Percentiles rank a stretch among this genome's conserved stretches.
Evolutionary conservation across 2,888 invertebrate genomes (phyloP).

Genomic region (Zygogramma bicolorata): DNA sequence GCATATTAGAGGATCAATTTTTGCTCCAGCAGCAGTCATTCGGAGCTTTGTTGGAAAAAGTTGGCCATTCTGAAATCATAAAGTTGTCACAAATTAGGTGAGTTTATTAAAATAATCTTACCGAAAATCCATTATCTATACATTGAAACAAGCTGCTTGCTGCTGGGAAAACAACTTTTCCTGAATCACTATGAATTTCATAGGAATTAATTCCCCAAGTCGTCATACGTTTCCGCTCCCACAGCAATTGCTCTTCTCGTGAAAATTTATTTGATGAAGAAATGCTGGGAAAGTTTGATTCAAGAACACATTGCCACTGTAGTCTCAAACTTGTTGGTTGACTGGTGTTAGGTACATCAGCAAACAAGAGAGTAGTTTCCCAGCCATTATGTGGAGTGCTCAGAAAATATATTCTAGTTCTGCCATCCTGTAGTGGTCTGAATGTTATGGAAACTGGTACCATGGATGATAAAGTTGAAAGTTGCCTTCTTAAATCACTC

Average conservation of each 20-base stretch:
- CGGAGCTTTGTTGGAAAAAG: slow-evolving; percentile 78
- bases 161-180: slow-evolving; percentile 91
- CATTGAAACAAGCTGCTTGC: slow-evolving; percentile 91
- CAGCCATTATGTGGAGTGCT: slow-evolving; percentile 89
- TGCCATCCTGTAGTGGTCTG: slow-evolving; percentile 81
- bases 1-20: slow-evolving; percentile 86
- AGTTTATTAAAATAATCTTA: slow-evolving; percentile 62
- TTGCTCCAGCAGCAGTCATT: slow-evolving; percentile 75
- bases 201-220: slow-evolving; percentile 96
- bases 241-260: slow-evolving; percentile 89
- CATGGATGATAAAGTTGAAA: slow-evolving; percentile 83
- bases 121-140: slow-evolving; percentile 78
- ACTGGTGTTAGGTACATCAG: slow-evolving; percentile 80
- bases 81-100: too few relatives aligned
- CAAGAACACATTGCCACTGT: slow-evolving; percentile 86
- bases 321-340: slow-evolving; percentile 70
- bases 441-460: slow-evolving; percentile 87
- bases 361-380: slow-evolving; percentile 90
- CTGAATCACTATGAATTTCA: slow-evolving; percentile 84
- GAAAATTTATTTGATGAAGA: slow-evolving; percentile 75
- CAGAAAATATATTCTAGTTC: slow-evolving; percentile 89
- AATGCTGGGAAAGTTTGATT: slow-evolving; percentile 78
- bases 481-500: slow-evolving; percentile 82
- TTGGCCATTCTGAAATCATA: slow-evolving; percentile 69
- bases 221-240: slow-evolving; percentile 91